phyloP scores from a whole-genome alignment of 2,888 invertebrate genomes.

The Drosophila kuntzei region DNA sequence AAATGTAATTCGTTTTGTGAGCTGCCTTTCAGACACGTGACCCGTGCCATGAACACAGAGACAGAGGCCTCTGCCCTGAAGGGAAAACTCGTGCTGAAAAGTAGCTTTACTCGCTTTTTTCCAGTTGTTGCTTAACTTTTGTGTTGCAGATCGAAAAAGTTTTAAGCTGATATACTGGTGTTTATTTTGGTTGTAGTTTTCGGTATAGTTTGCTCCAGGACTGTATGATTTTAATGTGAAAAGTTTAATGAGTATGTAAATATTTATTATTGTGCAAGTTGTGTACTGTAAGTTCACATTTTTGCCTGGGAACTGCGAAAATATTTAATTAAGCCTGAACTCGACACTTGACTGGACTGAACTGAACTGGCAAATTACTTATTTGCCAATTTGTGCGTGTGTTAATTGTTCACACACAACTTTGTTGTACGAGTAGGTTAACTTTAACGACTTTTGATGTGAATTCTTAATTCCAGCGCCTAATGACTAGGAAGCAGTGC shows the following conservation, averaged over 20 bases:
- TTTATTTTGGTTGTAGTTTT: slow-evolving; percentile 52
- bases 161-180: slow-evolving; percentile 49
- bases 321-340: slow-evolving; percentile 39
- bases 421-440: background rate
- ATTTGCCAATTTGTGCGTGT: slow-evolving; percentile 37
- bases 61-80: slow-evolving; percentile 1
- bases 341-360: background rate
- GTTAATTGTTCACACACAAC: slow-evolving; percentile 37
- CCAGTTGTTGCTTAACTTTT: slow-evolving; percentile 43
- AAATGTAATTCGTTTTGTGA: slow-evolving; percentile 32
- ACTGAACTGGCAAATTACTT: slow-evolving; percentile 14
- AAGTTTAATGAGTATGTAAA: slow-evolving; percentile 77
- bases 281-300: slow-evolving; percentile 3
- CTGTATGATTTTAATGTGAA: slow-evolving; percentile 67
- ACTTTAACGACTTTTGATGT: slow-evolving; percentile 12
- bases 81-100: slow-evolving; percentile 26
- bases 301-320: slow-evolving; percentile 15
- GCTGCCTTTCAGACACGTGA: slow-evolving; percentile 44
- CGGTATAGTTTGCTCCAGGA: slow-evolving; percentile 33
- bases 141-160: slow-evolving; percentile 67
- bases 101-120: slow-evolving; percentile 24
- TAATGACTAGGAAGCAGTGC: slow-evolving; percentile 32
- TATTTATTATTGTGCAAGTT: slow-evolving; percentile 70
- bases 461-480: slow-evolving; percentile 26
- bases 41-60: slow-evolving; percentile 37